Conservation (phyloP, 2,113 vertebrate genomes). For the Pterocles gutturalis region DNA sequence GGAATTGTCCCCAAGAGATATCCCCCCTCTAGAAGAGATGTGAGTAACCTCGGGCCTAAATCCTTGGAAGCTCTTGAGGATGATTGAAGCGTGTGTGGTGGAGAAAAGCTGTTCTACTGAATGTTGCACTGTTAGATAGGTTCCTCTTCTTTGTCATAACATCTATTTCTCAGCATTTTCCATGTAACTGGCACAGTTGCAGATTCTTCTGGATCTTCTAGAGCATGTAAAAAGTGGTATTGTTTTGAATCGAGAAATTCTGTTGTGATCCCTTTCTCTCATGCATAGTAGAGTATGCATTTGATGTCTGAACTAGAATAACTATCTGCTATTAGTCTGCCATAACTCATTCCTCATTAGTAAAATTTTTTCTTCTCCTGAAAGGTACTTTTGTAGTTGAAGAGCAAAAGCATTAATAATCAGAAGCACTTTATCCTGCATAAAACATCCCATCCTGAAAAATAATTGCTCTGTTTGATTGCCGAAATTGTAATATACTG, state of each 20-base stretch:
- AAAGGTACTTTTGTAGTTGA: not conserved
- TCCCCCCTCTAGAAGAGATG: not conserved
- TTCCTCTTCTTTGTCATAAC: not conserved
- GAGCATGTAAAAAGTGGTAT: not conserved
- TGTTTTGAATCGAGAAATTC: not conserved
- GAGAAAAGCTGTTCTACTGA: not conserved
- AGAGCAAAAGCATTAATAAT: not conserved
- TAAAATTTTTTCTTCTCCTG: not conserved
- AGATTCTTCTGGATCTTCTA: not conserved
- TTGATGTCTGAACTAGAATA: not conserved
- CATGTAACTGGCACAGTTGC: not conserved
- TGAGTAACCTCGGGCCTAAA: not conserved
- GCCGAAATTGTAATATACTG: not conserved
- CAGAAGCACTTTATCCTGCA: not conserved
- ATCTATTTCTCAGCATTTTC: not conserved
- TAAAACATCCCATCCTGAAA: not conserved
- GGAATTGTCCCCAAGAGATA: not conserved
- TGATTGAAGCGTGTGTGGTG: not conserved
- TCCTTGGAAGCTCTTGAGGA: not conserved
- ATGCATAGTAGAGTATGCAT: not conserved
- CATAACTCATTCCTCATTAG: not conserved
- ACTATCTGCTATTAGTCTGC: not conserved
- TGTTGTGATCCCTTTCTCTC: not conserved
- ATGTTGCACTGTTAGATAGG: not conserved
- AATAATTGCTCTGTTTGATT: not conserved